phyloP scores from a whole-genome alignment of 2,113 vertebrate species.

The Neoarius graeffei region DNA sequence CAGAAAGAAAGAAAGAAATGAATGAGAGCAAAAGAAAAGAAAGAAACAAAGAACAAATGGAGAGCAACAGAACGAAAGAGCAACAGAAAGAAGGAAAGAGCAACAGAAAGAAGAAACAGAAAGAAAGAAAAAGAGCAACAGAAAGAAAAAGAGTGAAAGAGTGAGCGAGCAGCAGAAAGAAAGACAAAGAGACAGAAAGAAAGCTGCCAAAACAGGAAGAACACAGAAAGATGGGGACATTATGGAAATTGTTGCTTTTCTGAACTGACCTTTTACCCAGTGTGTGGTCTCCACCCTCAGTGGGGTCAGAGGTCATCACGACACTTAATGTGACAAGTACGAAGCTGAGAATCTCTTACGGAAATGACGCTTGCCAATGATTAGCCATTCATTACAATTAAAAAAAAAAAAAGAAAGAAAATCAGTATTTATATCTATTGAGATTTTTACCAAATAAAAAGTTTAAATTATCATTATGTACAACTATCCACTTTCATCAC shows the following conservation, averaged over 20 bases:
- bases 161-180: neutral
- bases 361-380: neutral
- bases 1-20: no score
- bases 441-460: neutral
- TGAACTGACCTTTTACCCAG: constrained; percentile 9
- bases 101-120: no score
- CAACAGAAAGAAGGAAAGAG: no score
- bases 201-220: neutral
- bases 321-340: constrained; percentile 41
- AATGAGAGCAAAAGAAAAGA: no score
- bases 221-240: neutral
- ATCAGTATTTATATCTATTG: neutral
- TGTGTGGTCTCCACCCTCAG: constrained; percentile 5
- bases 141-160: no score
- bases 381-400: neutral
- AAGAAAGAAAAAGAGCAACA: no score
- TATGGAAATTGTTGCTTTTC: neutral
- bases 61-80: no score
- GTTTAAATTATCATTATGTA: neutral
- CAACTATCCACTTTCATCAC: neutral
- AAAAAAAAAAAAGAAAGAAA: neutral
- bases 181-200: no score
- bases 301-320: constrained; percentile 30
- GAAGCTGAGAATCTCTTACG: neutral
- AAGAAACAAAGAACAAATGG: no score